These are phyloP conservation scores for Bettongia penicillata DNA, from an alignment of 2,113 vertebrate species.

Conservation along the genomic window DNA sequence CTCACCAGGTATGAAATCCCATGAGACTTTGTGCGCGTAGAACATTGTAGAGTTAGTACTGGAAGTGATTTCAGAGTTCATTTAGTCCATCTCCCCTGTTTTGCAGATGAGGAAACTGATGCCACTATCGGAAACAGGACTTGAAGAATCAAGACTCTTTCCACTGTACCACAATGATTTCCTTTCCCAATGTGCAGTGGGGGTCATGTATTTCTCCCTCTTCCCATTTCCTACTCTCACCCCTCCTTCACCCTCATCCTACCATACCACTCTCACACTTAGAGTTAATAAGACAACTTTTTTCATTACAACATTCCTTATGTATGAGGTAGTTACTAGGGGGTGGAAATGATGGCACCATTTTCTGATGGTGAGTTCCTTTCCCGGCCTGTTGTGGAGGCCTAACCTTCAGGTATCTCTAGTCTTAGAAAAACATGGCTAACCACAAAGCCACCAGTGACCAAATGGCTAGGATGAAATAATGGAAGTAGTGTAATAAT, in stretches of 20 bases:
- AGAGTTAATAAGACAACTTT: neutral
- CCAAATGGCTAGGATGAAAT: constrained; percentile 60
- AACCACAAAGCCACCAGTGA: neutral
- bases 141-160: no score
- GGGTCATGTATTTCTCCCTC: no score
- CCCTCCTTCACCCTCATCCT: neutral
- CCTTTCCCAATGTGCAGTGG: no score
- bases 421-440: neutral
- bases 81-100: neutral
- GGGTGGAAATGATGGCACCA: neutral
- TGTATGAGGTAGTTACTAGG: neutral
- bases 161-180: no score
- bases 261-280: neutral
- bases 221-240: neutral
- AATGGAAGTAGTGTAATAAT: constrained; percentile 54
- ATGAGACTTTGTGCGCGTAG: neutral
- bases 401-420: neutral
- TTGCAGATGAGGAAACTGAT: neutral
- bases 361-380: neutral
- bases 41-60: neutral
- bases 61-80: neutral
- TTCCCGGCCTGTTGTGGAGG: neutral
- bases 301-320: neutral
- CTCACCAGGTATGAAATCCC: neutral
- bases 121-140: no score